Conservation (phyloP, 2,888 invertebrate species). For the Drosophila formosana region DNA sequence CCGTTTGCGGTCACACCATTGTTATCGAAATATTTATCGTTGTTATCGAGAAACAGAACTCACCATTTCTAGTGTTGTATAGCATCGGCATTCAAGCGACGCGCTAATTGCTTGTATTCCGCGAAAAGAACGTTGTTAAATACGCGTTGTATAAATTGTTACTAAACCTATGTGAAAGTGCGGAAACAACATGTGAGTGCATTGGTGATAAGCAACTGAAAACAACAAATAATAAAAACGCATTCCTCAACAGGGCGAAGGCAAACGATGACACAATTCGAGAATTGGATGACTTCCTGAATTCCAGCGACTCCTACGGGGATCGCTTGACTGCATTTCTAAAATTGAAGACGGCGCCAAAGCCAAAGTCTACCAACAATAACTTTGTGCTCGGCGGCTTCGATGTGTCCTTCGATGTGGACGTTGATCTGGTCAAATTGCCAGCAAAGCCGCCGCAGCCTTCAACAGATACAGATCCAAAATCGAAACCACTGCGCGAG, state of each 20-base stretch:
- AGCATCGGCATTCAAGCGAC: background rate
- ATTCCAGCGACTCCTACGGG: constrained; percentile 30
- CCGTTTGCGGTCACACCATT: background rate
- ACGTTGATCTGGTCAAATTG: constrained; percentile 56
- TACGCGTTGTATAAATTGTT: background rate
- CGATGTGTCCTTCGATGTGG: constrained; percentile 56
- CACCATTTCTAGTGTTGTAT: constrained; percentile 38
- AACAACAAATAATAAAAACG: background rate
- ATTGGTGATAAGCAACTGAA: background rate
- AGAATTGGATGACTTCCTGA: constrained; percentile 61
- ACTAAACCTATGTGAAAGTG: background rate
- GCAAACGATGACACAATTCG: constrained; percentile 29
- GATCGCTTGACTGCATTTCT: constrained; percentile 52
- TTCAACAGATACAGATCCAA: background rate
- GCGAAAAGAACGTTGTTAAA: background rate
- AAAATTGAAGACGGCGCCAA: constrained; percentile 40
- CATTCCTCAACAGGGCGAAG: constrained; percentile 35
- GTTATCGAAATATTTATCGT: constrained; percentile 17
- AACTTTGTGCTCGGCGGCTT: constrained; percentile 38
- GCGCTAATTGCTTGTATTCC: constrained; percentile 41
- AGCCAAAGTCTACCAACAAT: constrained; percentile 15
- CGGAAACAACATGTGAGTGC: constrained; percentile 38
- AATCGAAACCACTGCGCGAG: constrained; percentile 13
- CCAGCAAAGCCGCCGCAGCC: constrained; percentile 15
- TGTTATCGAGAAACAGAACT: constrained; percentile 7